Evolutionary conservation across 2,797 vertebrate genomes (phyloP).

Genomic region (Rhabdomys pumilio): DNA sequence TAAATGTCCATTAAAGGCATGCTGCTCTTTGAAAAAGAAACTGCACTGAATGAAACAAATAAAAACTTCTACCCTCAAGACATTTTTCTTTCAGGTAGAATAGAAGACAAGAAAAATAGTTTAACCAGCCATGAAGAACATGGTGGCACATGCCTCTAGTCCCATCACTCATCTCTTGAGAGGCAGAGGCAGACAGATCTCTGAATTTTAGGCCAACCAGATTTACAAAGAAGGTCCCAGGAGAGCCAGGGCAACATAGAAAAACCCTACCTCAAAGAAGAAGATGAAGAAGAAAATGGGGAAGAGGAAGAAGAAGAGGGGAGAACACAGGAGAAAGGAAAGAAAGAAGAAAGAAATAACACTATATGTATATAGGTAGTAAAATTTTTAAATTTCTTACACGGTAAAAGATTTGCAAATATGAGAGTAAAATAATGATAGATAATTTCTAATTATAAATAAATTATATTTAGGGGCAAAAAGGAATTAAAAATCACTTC

Average conservation of each 20-base stretch:
- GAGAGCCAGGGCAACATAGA: neutral
- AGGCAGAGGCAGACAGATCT: neutral
- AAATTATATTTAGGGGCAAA: slow-evolving; percentile 38
- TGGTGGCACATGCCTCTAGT: neutral
- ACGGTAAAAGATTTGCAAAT: neutral
- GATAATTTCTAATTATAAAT: neutral
- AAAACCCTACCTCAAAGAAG: neutral
- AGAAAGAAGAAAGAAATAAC: neutral
- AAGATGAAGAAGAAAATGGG: too few species aligned
- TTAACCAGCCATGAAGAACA: neutral
- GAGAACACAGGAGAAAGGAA: too few species aligned
- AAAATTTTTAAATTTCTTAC: neutral
- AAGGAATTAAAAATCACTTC: slow-evolving; percentile 59
- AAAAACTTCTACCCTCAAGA: neutral
- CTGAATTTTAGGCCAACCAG: neutral
- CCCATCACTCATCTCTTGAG: neutral
- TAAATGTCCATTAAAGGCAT: neutral
- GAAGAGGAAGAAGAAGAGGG: too few species aligned
- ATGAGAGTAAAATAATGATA: slow-evolving; percentile 6
- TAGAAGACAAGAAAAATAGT: neutral
- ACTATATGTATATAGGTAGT: neutral
- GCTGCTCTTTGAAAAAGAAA: neutral
- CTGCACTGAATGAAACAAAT: neutral
- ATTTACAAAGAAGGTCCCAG: neutral
- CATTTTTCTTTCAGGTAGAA: neutral